Conservation (phyloP, 2,888 invertebrate species). For the Melangyna quadrimaculata region DNA sequence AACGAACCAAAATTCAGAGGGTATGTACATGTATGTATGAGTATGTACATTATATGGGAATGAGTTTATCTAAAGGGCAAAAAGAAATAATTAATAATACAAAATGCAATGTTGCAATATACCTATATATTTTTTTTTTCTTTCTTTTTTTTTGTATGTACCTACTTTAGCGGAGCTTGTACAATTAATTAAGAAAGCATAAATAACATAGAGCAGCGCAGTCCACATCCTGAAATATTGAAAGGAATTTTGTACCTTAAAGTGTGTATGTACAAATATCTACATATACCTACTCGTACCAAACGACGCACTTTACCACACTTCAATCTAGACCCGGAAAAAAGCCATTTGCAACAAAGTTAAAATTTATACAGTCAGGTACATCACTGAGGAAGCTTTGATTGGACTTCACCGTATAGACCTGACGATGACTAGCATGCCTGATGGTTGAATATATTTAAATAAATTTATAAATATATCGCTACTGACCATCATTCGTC, state of each 20-base stretch:
- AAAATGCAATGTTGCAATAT: constrained; percentile 54
- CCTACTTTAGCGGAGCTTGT: background rate
- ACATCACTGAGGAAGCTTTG: constrained; percentile 6
- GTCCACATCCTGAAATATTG: background rate
- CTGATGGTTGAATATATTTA: constrained; percentile 59
- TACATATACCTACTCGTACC: no score
- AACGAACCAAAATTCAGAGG: background rate
- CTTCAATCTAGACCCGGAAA: background rate
- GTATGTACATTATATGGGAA: no score
- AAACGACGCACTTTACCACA: background rate
- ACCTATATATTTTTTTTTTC: no score
- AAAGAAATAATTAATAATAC: constrained; percentile 49
- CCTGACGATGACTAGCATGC: background rate
- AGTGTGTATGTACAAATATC: no score
- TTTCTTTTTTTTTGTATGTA: background rate
- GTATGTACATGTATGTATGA: no score
- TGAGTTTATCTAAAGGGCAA: background rate
- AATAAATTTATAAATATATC: constrained; percentile 64
- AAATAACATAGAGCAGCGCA: background rate
- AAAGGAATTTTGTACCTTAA: background rate
- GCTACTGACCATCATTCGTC: constrained; percentile 33
- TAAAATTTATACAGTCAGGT: background rate
- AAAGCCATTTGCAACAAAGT: constrained; percentile 4
- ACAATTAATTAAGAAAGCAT: constrained; percentile 59
- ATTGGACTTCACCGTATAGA: constrained; percentile 18